Percentiles rank a stretch among this genome's conserved stretches.
These are phyloP conservation scores for Catharus fuscescens DNA, from an alignment of 2,113 vertebrate species.

Conservation along the genomic window DNA sequence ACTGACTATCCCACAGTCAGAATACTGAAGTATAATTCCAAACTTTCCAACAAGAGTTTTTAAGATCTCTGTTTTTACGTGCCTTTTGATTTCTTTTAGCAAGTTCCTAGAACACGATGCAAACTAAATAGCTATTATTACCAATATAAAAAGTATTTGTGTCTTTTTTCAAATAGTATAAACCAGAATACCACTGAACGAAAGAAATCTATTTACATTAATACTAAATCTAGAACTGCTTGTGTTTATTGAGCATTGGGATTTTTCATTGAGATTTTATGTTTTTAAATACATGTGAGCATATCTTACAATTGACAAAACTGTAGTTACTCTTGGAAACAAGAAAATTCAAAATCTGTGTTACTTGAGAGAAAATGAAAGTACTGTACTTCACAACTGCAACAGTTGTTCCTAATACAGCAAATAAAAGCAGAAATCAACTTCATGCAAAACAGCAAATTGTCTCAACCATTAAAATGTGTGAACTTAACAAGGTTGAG, in stretches of 20 bases:
- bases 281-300: background rate
- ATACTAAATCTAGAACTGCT: background rate
- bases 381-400: background rate
- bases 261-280: background rate
- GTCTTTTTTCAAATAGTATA: background rate
- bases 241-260: background rate
- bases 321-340: background rate
- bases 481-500: background rate
- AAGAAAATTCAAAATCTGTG: background rate
- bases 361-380: background rate
- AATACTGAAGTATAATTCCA: background rate
- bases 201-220: background rate
- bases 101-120: background rate
- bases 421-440: background rate
- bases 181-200: background rate
- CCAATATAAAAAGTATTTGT: background rate
- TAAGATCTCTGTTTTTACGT: background rate
- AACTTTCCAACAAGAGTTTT: background rate
- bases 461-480: background rate
- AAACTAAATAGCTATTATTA: background rate
- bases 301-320: background rate
- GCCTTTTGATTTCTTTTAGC: background rate
- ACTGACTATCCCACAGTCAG: background rate
- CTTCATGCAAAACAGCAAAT: background rate
- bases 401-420: background rate